Evolutionary conservation across 2,797 vertebrate species (phyloP).

Genomic region (Fistularia tabacaria): DNA sequence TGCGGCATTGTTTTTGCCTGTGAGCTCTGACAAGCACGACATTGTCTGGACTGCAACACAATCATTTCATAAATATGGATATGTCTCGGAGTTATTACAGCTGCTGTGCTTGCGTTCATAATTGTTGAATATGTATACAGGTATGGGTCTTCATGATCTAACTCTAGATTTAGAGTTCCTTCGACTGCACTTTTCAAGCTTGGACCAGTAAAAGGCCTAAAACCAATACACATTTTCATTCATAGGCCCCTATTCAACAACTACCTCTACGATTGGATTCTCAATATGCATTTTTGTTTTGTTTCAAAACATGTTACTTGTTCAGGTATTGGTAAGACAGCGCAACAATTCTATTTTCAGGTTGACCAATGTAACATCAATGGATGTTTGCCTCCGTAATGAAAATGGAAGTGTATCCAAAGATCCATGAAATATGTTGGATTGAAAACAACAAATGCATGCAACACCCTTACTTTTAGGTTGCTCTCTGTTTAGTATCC

Average conservation of each 20-base stretch:
- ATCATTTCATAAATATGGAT: constrained; percentile 64
- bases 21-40: constrained; percentile 60
- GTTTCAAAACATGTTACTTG: constrained; percentile 4
- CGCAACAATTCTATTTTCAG: constrained; percentile 4
- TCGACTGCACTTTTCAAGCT: constrained; percentile 12
- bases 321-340: neutral
- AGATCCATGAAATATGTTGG: constrained; percentile 23
- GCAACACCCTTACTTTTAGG: constrained; percentile 72
- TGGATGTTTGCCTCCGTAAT: neutral
- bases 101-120: constrained; percentile 49
- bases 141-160: constrained; percentile 10
- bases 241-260: too few species aligned
- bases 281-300: too few species aligned
- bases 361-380: neutral
- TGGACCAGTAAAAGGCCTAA: too few species aligned
- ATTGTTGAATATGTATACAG: constrained; percentile 57
- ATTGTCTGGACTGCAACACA: constrained; percentile 55
- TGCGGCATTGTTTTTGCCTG: constrained; percentile 63
- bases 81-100: constrained; percentile 57
- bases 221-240: too few species aligned
- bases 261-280: too few species aligned
- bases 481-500: constrained; percentile 68
- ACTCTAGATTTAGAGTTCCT: constrained; percentile 12
- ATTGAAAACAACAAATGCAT: constrained; percentile 55
- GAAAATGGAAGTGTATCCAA: constrained; percentile 36